phyloP scores from a whole-genome alignment of 1,140 invertebrate genomes.

The Lordiphosa clarofinis region DNA sequence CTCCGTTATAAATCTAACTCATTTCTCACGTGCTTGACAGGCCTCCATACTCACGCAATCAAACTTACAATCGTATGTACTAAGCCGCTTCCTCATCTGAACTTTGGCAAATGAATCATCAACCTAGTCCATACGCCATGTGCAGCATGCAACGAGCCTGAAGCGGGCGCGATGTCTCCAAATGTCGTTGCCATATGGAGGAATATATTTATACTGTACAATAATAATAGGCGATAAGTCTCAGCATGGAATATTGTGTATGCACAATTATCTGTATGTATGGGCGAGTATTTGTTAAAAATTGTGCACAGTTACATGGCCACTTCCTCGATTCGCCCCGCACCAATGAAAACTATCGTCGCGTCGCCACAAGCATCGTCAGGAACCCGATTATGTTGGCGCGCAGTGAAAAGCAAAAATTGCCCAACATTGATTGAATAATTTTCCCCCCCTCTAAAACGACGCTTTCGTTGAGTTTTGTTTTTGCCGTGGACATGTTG shows the following conservation, averaged over 20 bases:
- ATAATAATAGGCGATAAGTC: slow-evolving; percentile 5
- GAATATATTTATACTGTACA: slow-evolving; percentile 24
- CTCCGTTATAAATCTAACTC: too few species aligned
- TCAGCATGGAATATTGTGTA: slow-evolving; percentile 18
- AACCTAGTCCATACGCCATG: slow-evolving; percentile 45
- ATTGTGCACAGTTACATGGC: slow-evolving; percentile 19
- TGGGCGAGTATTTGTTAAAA: too few species aligned
- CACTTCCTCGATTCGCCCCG: slow-evolving; percentile 42
- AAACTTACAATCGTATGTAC: too few species aligned
- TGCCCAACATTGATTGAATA: slow-evolving; percentile 74
- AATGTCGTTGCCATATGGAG: slow-evolving; percentile 24
- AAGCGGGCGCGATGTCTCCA: slow-evolving; percentile 37
- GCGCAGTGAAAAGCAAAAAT: slow-evolving; percentile 50
- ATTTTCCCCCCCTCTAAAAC: slow-evolving; percentile 32
- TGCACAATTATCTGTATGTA: slow-evolving; percentile 20
- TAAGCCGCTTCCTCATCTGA: slow-evolving; percentile 8
- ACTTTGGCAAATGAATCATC: slow-evolving; percentile 7
- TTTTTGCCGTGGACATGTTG: neutral
- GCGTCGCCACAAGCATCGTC: slow-evolving; percentile 21
- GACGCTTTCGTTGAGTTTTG: slow-evolving; percentile 3
- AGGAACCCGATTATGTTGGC: slow-evolving; percentile 56
- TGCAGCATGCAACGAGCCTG: slow-evolving; percentile 48
- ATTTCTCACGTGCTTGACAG: too few species aligned
- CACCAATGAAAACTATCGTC: slow-evolving; percentile 51
- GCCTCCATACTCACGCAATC: too few species aligned